phyloP scores from a whole-genome alignment of 1,140 invertebrate species.

The Condylostylus longicornis region DNA sequence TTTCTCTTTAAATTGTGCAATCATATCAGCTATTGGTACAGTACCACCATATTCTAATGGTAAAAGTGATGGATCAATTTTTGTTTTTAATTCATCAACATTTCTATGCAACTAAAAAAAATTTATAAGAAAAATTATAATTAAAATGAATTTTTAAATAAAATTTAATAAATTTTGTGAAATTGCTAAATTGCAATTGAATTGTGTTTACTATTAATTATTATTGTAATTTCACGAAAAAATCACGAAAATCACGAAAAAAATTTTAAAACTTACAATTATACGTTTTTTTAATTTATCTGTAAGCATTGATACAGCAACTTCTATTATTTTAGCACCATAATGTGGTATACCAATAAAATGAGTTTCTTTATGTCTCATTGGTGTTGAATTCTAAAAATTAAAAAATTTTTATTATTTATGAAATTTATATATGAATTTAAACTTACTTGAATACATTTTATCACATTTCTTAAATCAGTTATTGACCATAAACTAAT shows the following conservation, averaged over 20 bases:
- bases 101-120: conserved; percentile 50
- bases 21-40: conserved; percentile 61
- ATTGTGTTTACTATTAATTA: no score
- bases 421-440: not conserved
- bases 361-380: conserved; percentile 71
- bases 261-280: conserved; percentile 39
- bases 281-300: conserved; percentile 65
- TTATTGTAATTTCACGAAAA: no score
- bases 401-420: conserved; percentile 8
- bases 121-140: conserved; percentile 1
- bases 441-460: conserved; percentile 52
- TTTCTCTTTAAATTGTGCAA: conserved; percentile 53
- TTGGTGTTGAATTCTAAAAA: conserved; percentile 66
- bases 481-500: conserved; percentile 64
- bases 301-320: conserved; percentile 58
- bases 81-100: conserved; percentile 48
- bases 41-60: conserved; percentile 76
- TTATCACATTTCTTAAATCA: conserved; percentile 59
- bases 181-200: not conserved
- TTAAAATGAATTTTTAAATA: conserved; percentile 1
- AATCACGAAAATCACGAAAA: no score
- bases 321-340: conserved; percentile 61
- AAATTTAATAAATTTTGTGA: not conserved
- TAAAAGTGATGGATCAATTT: conserved; percentile 55
- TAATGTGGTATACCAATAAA: conserved; percentile 66